Percentiles rank a stretch among this genome's conserved stretches.
Conservation (phyloP, 2,888 invertebrate genomes). For the Drosophila prolongata region DNA sequence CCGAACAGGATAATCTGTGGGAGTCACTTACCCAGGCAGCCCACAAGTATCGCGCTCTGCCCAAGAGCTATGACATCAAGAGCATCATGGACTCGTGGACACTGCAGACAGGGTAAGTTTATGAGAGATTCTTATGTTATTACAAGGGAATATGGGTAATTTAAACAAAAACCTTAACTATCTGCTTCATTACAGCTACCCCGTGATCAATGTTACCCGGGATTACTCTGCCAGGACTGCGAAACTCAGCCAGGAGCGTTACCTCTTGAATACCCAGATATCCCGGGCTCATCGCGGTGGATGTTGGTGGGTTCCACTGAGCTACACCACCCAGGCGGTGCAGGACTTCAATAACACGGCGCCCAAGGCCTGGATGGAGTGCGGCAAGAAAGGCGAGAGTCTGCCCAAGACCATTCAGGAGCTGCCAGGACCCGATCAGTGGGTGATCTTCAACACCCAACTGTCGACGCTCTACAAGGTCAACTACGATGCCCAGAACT, state of each 20-base stretch:
- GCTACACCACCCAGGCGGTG: conserved; percentile 85
- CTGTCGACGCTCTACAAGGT: conserved; percentile 90
- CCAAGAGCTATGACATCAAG: conserved; percentile 87
- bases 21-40: conserved; percentile 88
- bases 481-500: conserved; percentile 91
- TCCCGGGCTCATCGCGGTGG: conserved; percentile 59
- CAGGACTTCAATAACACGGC: conserved; percentile 85
- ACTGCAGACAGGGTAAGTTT: conserved; percentile 88
- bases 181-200: conserved; percentile 85
- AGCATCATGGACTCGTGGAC: conserved; percentile 95
- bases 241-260: conserved; percentile 86
- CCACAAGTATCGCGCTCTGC: conserved; percentile 85
- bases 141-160: too few species aligned
- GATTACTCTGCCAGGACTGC: conserved; percentile 86
- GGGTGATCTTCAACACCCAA: conserved; percentile 90
- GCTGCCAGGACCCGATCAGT: conserved; percentile 86
- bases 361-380: conserved; percentile 86
- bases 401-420: conserved; percentile 72
- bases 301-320: conserved; percentile 89
- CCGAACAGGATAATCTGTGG: conserved; percentile 95
- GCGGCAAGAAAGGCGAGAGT: conserved; percentile 65
- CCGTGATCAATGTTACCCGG: conserved; percentile 88
- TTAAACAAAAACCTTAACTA: too few species aligned
- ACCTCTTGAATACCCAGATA: conserved; percentile 79
- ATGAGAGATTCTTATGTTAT: too few species aligned